Evolutionary conservation across 2,888 invertebrate species (phyloP), one percentile per base, ranked within the genome.

Genomic region (Drosophila borborema): DNA sequence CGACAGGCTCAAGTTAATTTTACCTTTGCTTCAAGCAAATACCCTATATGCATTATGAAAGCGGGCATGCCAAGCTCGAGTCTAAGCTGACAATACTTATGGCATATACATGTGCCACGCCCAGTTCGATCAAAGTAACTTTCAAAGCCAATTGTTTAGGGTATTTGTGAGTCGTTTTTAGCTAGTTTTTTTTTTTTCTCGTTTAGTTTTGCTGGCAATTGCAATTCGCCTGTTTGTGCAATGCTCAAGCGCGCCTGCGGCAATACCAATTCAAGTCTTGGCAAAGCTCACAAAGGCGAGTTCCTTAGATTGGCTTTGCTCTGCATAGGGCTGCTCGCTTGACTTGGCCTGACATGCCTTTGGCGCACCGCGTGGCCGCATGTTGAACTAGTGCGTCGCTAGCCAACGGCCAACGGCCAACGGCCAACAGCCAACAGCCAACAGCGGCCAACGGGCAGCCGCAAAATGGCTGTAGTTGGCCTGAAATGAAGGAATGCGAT

Each of bases 351-450:
- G 81, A 86, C 86, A 86, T 81, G 86, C 74, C 72, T 77, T 81
- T 82, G 82, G 84, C 84, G 72, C 84, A 68, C 86, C 86, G 81
- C 82, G 70, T 83, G 62, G 84, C 84, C 86, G 78, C 86, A 82
- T 82, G 84, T 81, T 66, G 64, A 51, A 61, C 43, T 43, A 48
- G 20, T 40, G 53, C 63, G 43, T 23, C 36, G 16, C 58, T 62
- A 31, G 64, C 48, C 10, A 45, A 45, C 43, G 45, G 45, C 20
- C 5, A 16, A 8, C 48, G 7, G 48, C 28, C 14, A 45, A 10
- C 36, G 3, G 36, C 10, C 40, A 2, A 45, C 20, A 14, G 45
- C 45, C 45, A 20, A 45, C 18, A 4, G 43, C 36, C 45, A 6
- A 28, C 45, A 62, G 14, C 41, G 48, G 56, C 45, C 58, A 41